Conservation (phyloP, 2,797 vertebrate species). For the Ammospiza maritima region DNA sequence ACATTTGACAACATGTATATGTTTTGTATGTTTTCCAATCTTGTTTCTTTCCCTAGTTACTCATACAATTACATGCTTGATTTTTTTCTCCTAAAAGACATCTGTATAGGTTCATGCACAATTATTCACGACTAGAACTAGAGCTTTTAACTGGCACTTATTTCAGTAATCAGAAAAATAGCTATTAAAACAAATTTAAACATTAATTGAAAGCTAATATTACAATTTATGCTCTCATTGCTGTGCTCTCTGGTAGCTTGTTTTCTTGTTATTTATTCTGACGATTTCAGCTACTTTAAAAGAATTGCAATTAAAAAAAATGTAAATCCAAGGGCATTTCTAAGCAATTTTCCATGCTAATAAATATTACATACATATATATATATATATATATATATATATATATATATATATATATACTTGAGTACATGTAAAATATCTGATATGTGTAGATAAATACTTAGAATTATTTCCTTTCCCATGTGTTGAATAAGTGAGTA, state of each 20-base stretch:
- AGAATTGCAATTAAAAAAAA: background rate
- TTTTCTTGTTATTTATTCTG: background rate
- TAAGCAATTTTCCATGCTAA: background rate
- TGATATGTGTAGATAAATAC: background rate
- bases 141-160: background rate
- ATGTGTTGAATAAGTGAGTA: background rate
- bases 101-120: fast-evolving
- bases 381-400: too few species aligned
- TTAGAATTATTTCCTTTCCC: background rate
- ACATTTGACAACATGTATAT: background rate
- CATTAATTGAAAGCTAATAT: background rate
- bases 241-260: background rate
- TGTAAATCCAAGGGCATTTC: background rate
- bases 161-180: background rate
- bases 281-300: background rate
- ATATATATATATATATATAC: too few species aligned
- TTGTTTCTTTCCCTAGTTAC: background rate
- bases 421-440: background rate
- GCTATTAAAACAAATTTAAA: background rate
- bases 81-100: background rate
- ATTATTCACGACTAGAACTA: background rate
- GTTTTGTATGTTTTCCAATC: background rate
- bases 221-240: background rate
- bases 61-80: background rate
- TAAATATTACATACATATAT: background rate